Conservation (phyloP, 2,888 invertebrate species). For the Entomobrya multifasciata region DNA sequence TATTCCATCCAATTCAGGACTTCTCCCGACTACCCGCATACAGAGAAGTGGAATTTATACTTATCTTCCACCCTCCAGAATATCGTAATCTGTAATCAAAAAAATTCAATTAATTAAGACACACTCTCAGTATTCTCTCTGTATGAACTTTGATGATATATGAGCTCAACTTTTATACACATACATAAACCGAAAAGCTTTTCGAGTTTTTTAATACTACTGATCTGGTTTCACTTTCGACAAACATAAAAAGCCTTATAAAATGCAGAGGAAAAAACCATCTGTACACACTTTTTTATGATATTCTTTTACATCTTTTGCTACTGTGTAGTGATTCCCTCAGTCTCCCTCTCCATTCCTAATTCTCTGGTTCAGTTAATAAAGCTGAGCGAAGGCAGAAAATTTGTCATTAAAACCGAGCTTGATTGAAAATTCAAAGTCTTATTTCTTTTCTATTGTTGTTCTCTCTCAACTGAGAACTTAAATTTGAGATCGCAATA, state of each 20-base stretch:
- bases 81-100: constrained; percentile 67
- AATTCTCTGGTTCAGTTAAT: constrained; percentile 40
- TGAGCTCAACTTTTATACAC: not conserved
- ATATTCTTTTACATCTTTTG: constrained; percentile 20
- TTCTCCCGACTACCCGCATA: too few relatives aligned
- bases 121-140: not conserved
- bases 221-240: not conserved
- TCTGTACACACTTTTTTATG: constrained; percentile 14
- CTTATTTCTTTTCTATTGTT: constrained; percentile 58
- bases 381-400: constrained; percentile 51
- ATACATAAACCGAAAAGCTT: constrained; percentile 19
- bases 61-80: too few relatives aligned
- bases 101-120: constrained; percentile 72
- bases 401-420: constrained; percentile 70
- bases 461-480: not conserved
- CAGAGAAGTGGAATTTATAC: too few relatives aligned
- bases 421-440: constrained; percentile 73
- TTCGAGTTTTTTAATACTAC: constrained; percentile 4
- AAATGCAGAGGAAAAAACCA: constrained; percentile 30
- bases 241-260: constrained; percentile 17
- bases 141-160: not conserved
- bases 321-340: too few relatives aligned
- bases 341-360: not conserved
- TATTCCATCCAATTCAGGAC: too few relatives aligned
- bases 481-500: not conserved